Base-by-base conservation (phyloP, 2,888 invertebrate species). In the Papilio protenor region DNA sequence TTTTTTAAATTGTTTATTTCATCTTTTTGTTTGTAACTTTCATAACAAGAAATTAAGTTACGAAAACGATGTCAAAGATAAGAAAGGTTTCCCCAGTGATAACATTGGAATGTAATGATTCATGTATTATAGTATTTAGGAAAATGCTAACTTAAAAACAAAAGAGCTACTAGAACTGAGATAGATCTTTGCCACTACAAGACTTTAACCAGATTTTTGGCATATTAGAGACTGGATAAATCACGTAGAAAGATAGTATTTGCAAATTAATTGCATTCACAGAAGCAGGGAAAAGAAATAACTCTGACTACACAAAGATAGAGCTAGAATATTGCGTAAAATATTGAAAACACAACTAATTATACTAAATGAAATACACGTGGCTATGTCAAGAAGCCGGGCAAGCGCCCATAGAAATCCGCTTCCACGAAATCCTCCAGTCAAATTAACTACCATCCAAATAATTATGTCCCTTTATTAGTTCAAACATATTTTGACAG, bases 331-430 rank as follows among this genome's bases (percentile, higher is more conserved):
- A 27, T 27, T 2, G 2, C 2, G n/a, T 40, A 40, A 66, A n/a
- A 11, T 66, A 40, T 69, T 45, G 12, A 69, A 40, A 21, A 69
- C 12, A 45, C n/a, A 69, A 2, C 21, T 45, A 8, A 69, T 21
- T 45, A 12, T 1, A 45, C 14, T n/a, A 69, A 40, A 4, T 45
- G 21, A 45, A n/a, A 45, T 69, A 45, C 45, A 45, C 66, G 45
- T 69, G 45, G 5, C 33, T 64, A 40, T 64, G 64, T 40, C 8
- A 23, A 40, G 18, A 64, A 64, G 64, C 40, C 64, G 40, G 27
- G 27, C 27, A 27, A 61, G 64, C 64, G 64, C 64, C 64, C 66
- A 69, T 69, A 69, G n/a, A 40, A 66, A n/a, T 16, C 45, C n/a
- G 18, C n/a, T 69, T 69, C 66, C 45, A 45, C 45, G 66, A 69